A percentile compares a stretch with the other conserved stretches of the same genome.
phyloP scores from a whole-genome alignment of 2,797 vertebrate genomes.

The Halcyon smyrnensis region DNA sequence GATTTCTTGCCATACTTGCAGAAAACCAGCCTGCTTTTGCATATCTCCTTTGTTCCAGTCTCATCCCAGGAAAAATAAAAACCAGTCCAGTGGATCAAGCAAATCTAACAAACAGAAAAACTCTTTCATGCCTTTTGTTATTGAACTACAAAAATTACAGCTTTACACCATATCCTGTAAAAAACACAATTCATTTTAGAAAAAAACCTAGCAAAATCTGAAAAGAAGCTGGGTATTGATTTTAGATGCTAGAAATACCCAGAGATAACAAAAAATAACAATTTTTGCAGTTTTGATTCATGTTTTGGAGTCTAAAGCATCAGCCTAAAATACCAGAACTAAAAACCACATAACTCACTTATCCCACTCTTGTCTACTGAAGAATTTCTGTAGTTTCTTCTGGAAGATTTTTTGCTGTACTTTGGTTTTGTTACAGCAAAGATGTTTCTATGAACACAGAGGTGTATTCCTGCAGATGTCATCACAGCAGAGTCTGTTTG shows the following conservation, averaged over 20 bases:
- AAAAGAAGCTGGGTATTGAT: background rate
- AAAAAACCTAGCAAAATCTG: no score
- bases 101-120: background rate
- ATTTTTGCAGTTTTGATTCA: background rate
- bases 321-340: background rate
- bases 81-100: background rate
- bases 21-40: background rate
- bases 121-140: background rate
- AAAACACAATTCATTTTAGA: background rate
- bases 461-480: background rate
- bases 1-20: background rate
- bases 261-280: background rate
- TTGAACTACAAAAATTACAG: background rate
- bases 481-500: background rate
- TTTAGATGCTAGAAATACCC: background rate
- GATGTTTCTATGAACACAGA: background rate
- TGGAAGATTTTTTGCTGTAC: background rate
- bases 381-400: background rate
- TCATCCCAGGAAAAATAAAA: background rate
- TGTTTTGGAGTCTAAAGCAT: background rate
- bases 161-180: background rate
- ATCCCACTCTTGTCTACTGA: background rate
- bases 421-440: background rate
- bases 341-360: background rate
- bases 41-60: background rate